A percentile compares a stretch with the other conserved stretches of the same genome.
Evolutionary conservation across 2,888 invertebrate species (phyloP).

Genomic region (Aporophyla lueneburgensis): DNA sequence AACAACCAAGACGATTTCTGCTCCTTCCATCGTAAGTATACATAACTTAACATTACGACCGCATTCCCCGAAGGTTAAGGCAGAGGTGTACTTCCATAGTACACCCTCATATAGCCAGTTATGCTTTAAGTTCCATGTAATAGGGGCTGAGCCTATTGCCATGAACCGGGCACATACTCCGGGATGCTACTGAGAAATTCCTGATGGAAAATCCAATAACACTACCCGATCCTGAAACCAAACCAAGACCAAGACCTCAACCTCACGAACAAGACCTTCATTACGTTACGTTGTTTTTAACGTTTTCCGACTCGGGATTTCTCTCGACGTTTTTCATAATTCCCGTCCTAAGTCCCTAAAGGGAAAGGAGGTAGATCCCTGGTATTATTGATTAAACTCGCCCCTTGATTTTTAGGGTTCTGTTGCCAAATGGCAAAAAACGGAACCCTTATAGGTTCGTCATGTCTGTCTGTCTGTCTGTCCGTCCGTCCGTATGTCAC

Average conservation of each 20-base stretch:
- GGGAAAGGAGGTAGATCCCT: not conserved
- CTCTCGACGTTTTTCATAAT: too few species aligned
- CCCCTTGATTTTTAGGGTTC: not conserved
- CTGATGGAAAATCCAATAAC: not conserved
- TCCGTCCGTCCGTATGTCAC: too few species aligned
- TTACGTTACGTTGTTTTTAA: not conserved
- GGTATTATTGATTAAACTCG: not conserved
- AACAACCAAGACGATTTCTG: conserved; percentile 79
- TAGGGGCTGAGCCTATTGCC: too few species aligned
- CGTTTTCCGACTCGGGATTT: not conserved
- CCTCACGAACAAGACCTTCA: not conserved
- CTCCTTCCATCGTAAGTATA: conserved; percentile 81
- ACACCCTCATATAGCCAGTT: too few species aligned
- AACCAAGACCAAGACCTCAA: not conserved
- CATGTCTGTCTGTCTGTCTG: too few species aligned
- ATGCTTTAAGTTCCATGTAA: too few species aligned
- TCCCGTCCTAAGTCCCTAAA: too few species aligned
- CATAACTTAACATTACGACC: not conserved
- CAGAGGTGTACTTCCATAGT: not conserved
- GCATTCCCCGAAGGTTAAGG: not conserved
- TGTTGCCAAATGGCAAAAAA: too few species aligned
- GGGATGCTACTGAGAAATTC: too few species aligned
- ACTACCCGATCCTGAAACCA: not conserved
- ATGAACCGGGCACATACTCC: too few species aligned
- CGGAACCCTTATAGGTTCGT: too few species aligned